Percentiles rank a stretch among this genome's conserved stretches.
These are phyloP conservation scores for Anastrepha ludens DNA, from an alignment of 1,140 invertebrate genomes.

Conservation along the genomic window DNA sequence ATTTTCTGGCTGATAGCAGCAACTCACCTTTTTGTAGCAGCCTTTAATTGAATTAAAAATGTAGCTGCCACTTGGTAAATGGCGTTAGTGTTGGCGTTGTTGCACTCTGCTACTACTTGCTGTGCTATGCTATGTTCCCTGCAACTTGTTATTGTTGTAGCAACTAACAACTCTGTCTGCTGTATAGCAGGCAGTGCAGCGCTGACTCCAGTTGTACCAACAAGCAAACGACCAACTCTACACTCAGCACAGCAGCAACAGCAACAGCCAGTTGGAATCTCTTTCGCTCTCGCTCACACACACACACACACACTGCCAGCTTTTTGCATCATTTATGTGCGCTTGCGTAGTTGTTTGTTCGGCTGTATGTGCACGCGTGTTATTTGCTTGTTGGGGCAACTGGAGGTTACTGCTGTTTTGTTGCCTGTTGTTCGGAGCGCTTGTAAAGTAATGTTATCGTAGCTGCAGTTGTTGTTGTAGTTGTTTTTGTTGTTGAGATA, in stretches of 20 bases:
- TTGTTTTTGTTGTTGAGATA: conserved; percentile 3
- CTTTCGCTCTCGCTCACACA: background rate
- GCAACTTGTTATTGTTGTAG: background rate
- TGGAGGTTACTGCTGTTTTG: background rate
- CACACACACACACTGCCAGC: no score
- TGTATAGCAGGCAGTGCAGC: no score
- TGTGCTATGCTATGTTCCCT: background rate
- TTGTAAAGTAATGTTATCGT: conserved; percentile 56
- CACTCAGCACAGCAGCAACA: no score
- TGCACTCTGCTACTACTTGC: background rate
- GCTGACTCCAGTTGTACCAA: no score
- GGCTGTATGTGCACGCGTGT: background rate
- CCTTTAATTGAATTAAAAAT: conserved; percentile 58
- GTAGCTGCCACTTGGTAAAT: conserved; percentile 22
- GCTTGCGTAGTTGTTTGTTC: background rate
- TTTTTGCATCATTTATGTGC: background rate
- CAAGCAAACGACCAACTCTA: no score
- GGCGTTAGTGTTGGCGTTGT: conserved; percentile 29
- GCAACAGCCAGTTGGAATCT: no score
- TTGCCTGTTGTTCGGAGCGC: conserved; percentile 2
- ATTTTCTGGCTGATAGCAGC: conserved; percentile 57
- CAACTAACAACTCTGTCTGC: no score
- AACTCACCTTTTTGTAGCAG: conserved; percentile 44
- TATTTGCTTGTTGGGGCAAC: background rate
- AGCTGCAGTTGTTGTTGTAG: conserved; percentile 11